A percentile compares a stretch with the other conserved stretches of the same genome.
Evolutionary conservation across 2,797 vertebrate genomes (phyloP).

Genomic region (Melanotaenia trifasciata): DNA sequence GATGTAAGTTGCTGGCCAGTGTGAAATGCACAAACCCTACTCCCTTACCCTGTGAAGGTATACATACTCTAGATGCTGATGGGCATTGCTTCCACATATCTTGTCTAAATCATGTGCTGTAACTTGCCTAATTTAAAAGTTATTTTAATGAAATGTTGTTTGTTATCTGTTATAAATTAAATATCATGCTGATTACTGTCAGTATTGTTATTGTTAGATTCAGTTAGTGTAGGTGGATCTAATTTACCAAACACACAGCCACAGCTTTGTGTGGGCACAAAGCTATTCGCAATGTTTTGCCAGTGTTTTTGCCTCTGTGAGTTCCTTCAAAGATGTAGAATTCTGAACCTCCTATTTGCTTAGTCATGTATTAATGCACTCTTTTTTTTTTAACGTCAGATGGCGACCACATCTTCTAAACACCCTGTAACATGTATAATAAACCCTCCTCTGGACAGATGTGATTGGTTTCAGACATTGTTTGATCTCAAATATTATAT

Average conservation of each 20-base stretch:
- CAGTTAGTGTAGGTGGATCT: neutral
- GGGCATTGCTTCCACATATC: neutral
- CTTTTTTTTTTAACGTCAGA: neutral
- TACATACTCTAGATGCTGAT: neutral
- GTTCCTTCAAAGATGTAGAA: neutral
- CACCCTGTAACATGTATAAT: too few relatives aligned
- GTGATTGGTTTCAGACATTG: neutral
- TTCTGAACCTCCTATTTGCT: neutral
- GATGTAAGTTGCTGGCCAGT: too few relatives aligned
- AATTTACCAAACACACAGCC: too few relatives aligned
- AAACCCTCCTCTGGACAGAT: neutral
- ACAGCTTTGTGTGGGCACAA: neutral
- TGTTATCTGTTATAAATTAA: neutral
- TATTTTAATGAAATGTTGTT: neutral
- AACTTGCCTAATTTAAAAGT: neutral
- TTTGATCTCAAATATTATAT: neutral
- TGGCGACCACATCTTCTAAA: too few relatives aligned
- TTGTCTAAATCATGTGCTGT: neutral
- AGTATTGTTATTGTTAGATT: neutral
- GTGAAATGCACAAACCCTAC: too few relatives aligned
- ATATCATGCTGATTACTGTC: too few relatives aligned
- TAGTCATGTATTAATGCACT: neutral
- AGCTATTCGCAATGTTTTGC: neutral
- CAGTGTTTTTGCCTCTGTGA: neutral
- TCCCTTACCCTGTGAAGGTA: neutral